Percentiles rank a stretch among this genome's conserved stretches.
These are phyloP conservation scores for Syngnathus scovelli DNA, from an alignment of 2,113 vertebrate species.

Conservation along the genomic window DNA sequence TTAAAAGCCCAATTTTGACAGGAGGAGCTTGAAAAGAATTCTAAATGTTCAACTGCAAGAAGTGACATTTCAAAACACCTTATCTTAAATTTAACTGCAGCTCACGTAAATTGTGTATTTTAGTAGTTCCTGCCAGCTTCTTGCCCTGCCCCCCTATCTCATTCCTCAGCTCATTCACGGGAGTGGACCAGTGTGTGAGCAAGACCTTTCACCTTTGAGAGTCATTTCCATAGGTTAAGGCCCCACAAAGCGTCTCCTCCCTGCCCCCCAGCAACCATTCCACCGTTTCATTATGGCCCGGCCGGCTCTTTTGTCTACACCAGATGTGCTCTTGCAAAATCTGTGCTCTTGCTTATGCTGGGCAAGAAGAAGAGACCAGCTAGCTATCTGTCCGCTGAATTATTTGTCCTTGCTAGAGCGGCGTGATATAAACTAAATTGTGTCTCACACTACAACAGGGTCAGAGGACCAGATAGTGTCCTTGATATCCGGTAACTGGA, in stretches of 20 bases:
- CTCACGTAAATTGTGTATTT: constrained; percentile 9
- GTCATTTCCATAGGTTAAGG: constrained; percentile 70
- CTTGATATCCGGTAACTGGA: background rate
- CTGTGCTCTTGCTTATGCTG: constrained; percentile 21
- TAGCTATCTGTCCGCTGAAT: constrained; percentile 15
- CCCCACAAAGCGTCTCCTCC: constrained; percentile 10
- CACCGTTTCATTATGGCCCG: constrained; percentile 29
- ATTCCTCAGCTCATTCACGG: background rate
- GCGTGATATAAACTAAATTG: background rate
- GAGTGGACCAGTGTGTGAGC: constrained; percentile 1
- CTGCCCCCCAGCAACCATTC: constrained; percentile 7
- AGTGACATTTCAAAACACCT: constrained; percentile 13
- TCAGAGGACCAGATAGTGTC: background rate
- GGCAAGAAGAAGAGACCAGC: constrained; percentile 4
- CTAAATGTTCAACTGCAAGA: constrained; percentile 6
- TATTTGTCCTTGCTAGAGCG: constrained; percentile 20
- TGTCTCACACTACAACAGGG: background rate
- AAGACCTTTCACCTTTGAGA: constrained; percentile 33
- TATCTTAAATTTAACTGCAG: constrained; percentile 12
- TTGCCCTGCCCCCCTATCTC: constrained; percentile 3
- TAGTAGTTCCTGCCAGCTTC: background rate
- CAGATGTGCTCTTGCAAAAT: constrained; percentile 55
- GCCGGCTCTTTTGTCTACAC: constrained; percentile 50
- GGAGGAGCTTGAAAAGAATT: constrained; percentile 9
- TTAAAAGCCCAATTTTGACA: constrained; percentile 6